Evolutionary conservation across 2,797 vertebrate genomes (phyloP), one percentile per base, ranked within the genome.

Genomic region (Rhabdophis nuchalis): DNA sequence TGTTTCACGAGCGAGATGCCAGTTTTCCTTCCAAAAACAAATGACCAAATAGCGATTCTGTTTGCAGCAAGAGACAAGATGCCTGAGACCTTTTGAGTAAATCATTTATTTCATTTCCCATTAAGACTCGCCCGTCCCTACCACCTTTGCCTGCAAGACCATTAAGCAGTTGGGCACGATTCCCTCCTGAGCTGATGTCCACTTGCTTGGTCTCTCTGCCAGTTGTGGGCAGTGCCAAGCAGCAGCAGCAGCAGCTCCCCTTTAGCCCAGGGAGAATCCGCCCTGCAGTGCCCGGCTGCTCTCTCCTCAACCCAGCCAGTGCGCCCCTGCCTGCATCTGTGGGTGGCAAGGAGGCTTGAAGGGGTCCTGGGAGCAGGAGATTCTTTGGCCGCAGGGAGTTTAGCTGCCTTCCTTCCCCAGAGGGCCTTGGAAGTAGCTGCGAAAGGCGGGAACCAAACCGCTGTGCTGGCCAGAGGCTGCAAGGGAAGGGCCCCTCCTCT

Each of bases 61-160:
- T 10, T 56, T 54, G 18, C 46, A 52, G n/a, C 8, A 72, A 56
- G 25, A 68, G 29, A 25, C 2, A 0, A 36, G 25, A 5, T 4
- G 13, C 5, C 20, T 0, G 4, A 4, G 2, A 11, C 57, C 53
- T 46, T 64, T 29, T 54, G 85, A 27, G 89, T 54, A 41, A 12
- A 50, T n/a, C 58, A 46, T 91, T 93, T 87, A 89, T 93, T 87
- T 85, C 58, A n/a, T 86, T 50, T 32, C 18, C 57, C 60, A 14
- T 13, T 3, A 14, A 14, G 11, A 23, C 3, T 50, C 14, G 16
- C 86, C 11, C 64, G 8, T 52, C n/a, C 46, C 91, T 46, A 27
- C 88, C 85, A 87, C 92, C 85, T n/a, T 29, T 52, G 29, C 85
- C 27, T 53, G 46, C 86, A 54, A 54, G 92, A 20, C 41, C 64